Evolutionary conservation across 2,888 invertebrate genomes (phyloP), one percentile per base, ranked within the genome.

Genomic region (Trichogramma evanescens): DNA sequence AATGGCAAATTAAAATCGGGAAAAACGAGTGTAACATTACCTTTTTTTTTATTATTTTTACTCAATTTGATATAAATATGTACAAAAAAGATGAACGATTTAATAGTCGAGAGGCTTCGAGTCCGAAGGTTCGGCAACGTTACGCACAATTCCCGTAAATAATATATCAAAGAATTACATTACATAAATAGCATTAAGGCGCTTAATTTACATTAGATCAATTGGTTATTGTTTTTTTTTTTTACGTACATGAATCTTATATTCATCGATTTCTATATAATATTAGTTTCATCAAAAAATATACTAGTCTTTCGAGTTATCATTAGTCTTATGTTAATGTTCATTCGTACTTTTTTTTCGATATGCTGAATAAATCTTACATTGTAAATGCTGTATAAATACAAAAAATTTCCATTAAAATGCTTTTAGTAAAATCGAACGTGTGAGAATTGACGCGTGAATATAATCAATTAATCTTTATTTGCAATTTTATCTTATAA

Each of bases 341-440:
- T 63, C 54, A 54, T 59, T 59, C 52, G 39, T 57, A 56, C 57
- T 57, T 39, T 10, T 49, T 50, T 55, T 54, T 52, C 50, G 64
- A 65, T 61, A 63, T 58, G 61, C 51, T 65, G 63, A 66, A 58
- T 60, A 66, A 63, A 63, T 60, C 2, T 26, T 26, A 26, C 26
- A 62, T 62, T 57, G 48, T 59, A 69, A 67, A 69, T 69, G 68
- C 66, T 58, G 62, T 62, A 62, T 66, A 62, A 68, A 68, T 69
- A 69, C 66, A 68, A 66, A 67, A 64, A 68, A 67, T 67, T 67
- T 67, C 64, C 65, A 63, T 60, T 65, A 69, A 70, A 71, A 70
- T 68, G 67, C 65, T 66, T 66, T 62, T 68, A 68, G 26, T 68
- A 70, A 71, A 66, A 61, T 63, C 54, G 55, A 59, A 54, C 59